phyloP scores from a whole-genome alignment of 2,888 invertebrate genomes.

The Hemithea aestivaria region DNA sequence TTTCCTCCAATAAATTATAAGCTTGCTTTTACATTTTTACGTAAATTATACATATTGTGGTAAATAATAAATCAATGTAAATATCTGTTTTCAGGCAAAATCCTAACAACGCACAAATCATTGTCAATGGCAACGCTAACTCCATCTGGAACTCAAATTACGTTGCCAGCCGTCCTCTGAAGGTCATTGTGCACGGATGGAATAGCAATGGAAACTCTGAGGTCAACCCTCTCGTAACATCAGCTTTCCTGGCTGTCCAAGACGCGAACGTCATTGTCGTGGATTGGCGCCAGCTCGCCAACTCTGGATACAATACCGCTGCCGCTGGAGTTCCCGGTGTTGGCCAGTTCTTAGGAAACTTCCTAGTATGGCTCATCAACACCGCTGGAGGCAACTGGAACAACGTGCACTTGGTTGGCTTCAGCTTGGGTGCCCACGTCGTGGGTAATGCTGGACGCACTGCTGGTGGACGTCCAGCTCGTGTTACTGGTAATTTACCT shows the following conservation, averaged over 20 bases:
- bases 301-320: slow-evolving; percentile 35
- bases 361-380: slow-evolving; percentile 51
- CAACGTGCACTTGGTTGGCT: slow-evolving; percentile 58
- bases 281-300: slow-evolving; percentile 51
- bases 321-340: slow-evolving; percentile 44
- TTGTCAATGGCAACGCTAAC: slow-evolving; percentile 44
- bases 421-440: slow-evolving; percentile 65
- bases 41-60: no score
- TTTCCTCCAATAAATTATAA: no score
- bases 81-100: slow-evolving; percentile 36
- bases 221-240: slow-evolving; percentile 43
- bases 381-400: slow-evolving; percentile 55
- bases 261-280: slow-evolving; percentile 56
- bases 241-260: slow-evolving; percentile 46
- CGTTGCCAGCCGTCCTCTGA: slow-evolving; percentile 36
- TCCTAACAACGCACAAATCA: slow-evolving; percentile 36
- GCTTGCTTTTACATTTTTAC: no score
- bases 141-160: slow-evolving; percentile 45
- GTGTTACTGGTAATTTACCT: slow-evolving; percentile 58
- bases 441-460: slow-evolving; percentile 56
- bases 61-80: no score
- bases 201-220: slow-evolving; percentile 46
- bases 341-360: slow-evolving; percentile 51
- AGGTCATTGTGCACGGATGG: slow-evolving; percentile 60
- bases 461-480: slow-evolving; percentile 35